Base-by-base conservation (phyloP, 2,113 vertebrate genomes). In the Phaethon lepturus region DNA sequence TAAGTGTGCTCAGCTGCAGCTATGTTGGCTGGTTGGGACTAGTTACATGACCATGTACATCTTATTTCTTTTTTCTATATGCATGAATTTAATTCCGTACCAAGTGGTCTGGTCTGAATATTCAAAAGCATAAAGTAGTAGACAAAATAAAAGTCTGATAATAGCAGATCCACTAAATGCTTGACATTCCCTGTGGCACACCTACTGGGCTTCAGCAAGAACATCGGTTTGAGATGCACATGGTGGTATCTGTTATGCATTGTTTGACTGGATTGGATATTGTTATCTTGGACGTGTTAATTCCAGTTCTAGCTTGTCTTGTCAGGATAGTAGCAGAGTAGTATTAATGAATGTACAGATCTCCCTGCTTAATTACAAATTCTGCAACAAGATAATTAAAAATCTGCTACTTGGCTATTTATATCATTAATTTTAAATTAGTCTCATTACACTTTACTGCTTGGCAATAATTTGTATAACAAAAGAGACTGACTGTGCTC, bases 351-450 rank as follows among this genome's bases (percentile, higher is more conserved):
- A 78, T 56, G 13, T 56, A 64, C 56, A 44, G 19, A 63, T 63
- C 56, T 67, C 42, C 16, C 40, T 64, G 44, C 38, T 81, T 72
- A 89, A 80, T 86, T 58, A 68, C 56, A 55, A 91, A 78, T 93
- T 96, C 56, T 60, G 25, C 84, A 89, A 64, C 9, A 85, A 82
- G 17, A 26, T 82, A 94, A 93, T 89, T 91, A 87, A 96, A 95
- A 93, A 79, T 75, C 28, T 69, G 22, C 49, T 86, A 22, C 23
- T 80, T 85, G 22, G 28, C 7, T 45, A 77, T 93, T 86, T 94
- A 80, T 90, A 76, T 69, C 16, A 62, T 73, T 88, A 86, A 86
- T 93, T 95, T 89, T 26, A 66, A 89, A 58, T 84, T 74, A 77
- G 33, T 76, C 29, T 83, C 10, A n/a, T 72, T 75, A 44, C 42